These are phyloP conservation scores for Crambe crambe DNA, from an alignment of 37 sponge, comb jelly and placozoan genomes.

Conservation along the genomic window DNA sequence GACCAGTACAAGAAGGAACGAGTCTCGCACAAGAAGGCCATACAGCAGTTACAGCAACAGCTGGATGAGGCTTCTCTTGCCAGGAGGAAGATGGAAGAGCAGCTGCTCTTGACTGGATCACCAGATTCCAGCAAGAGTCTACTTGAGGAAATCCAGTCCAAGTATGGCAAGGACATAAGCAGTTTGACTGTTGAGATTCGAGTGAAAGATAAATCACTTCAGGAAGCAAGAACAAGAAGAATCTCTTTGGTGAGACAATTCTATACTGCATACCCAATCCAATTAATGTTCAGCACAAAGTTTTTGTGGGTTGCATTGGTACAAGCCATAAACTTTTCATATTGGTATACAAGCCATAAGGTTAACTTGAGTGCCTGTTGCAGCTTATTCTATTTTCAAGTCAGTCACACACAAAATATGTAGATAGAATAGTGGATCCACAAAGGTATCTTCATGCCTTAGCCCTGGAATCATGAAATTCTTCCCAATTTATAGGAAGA, in stretches of 20 bases:
- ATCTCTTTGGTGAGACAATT: background rate
- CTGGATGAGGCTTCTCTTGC: constrained; percentile 9
- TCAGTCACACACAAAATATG: too few relatives aligned
- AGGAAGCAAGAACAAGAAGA: constrained; percentile 11
- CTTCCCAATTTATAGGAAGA: constrained; percentile 5
- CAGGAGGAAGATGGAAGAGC: constrained; percentile 18
- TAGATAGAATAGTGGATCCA: too few relatives aligned
- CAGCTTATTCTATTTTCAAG: too few relatives aligned
- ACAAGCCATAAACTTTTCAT: too few relatives aligned
- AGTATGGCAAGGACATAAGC: constrained; percentile 2
- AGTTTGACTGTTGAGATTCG: constrained; percentile 5
- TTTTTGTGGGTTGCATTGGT: too few relatives aligned
- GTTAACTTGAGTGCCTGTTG: too few relatives aligned
- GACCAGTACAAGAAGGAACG: background rate
- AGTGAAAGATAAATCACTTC: constrained; percentile 16
- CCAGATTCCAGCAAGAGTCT: background rate
- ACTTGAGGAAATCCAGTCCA: constrained; percentile 17
- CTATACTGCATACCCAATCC: background rate
- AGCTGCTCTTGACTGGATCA: background rate
- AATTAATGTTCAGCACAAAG: background rate
- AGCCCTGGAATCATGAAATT: too few relatives aligned
- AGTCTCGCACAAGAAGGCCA: background rate
- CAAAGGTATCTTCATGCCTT: too few relatives aligned
- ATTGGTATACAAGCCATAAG: too few relatives aligned
- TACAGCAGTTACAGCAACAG: constrained; percentile 19